phyloP scores from a whole-genome alignment of 2,888 invertebrate species.

The Micoletzkya japonica region DNA sequence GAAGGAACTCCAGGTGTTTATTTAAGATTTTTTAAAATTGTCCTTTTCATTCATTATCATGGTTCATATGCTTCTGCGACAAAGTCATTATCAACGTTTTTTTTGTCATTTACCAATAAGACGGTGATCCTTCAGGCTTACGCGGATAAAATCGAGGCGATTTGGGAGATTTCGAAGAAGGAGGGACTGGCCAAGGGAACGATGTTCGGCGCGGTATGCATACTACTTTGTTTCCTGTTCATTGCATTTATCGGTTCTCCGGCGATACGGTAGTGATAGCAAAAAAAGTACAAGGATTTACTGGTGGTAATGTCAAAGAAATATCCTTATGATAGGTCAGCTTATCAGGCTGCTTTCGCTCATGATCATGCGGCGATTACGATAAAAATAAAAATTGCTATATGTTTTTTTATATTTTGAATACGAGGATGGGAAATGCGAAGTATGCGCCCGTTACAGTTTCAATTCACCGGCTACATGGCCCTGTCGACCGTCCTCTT shows the following conservation, averaged over 20 bases:
- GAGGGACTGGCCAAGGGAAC: slow-evolving; percentile 84
- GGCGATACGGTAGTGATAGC: too few relatives aligned
- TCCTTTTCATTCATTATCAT: too few relatives aligned
- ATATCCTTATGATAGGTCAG: too few relatives aligned
- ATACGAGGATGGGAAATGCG: neutral
- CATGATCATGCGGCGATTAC: neutral
- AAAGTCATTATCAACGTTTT: too few relatives aligned
- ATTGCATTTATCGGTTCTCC: too few relatives aligned
- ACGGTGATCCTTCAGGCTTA: too few relatives aligned
- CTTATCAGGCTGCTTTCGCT: too few relatives aligned
- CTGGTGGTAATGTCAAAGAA: neutral
- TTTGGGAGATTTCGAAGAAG: slow-evolving; percentile 80
- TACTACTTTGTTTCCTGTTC: neutral
- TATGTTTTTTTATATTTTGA: neutral
- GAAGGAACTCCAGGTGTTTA: slow-evolving; percentile 73
- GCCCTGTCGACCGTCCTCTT: slow-evolving; percentile 59
- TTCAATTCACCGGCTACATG: slow-evolving; percentile 61
- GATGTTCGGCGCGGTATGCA: slow-evolving; percentile 81
- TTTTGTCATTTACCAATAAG: too few relatives aligned
- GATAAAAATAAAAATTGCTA: neutral
- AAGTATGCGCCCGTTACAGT: slow-evolving; percentile 37
- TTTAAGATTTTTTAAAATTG: too few relatives aligned
- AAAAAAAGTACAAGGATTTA: too few relatives aligned
- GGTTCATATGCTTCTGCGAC: too few relatives aligned
- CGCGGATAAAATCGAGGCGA: slow-evolving; percentile 73